Conservation (phyloP, 2,888 invertebrate genomes). For the Uloborus plumipes region DNA sequence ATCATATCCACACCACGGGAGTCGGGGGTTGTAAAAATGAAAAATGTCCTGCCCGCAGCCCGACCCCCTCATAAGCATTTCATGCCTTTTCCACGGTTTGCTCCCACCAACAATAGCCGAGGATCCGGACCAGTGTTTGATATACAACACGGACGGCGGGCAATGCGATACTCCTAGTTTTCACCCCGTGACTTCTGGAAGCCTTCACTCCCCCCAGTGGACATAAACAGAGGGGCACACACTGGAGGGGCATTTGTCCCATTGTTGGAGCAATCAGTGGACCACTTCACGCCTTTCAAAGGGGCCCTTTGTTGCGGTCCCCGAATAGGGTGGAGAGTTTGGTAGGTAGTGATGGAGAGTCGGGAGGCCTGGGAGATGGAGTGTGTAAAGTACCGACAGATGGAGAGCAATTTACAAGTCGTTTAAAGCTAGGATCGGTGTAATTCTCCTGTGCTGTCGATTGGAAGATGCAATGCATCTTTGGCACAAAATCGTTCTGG, state of each 20-base stretch:
- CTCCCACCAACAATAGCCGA: slow-evolving; percentile 32
- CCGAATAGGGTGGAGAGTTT: not conserved
- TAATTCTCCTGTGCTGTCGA: too few relatives aligned
- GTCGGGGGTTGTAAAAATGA: slow-evolving; percentile 15
- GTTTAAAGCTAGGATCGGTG: too few relatives aligned
- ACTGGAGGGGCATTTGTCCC: slow-evolving; percentile 14
- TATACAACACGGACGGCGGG: slow-evolving; percentile 5
- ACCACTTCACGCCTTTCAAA: slow-evolving; percentile 63
- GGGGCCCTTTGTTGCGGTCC: slow-evolving; percentile 30
- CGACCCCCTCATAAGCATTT: slow-evolving; percentile 48
- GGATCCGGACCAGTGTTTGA: slow-evolving; percentile 17
- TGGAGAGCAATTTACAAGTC: slow-evolving; percentile 58
- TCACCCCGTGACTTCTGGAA: slow-evolving; percentile 12
- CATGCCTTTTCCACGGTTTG: slow-evolving; percentile 51
- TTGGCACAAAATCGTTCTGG: too few relatives aligned
- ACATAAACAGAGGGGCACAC: slow-evolving; percentile 16
- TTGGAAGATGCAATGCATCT: too few relatives aligned
- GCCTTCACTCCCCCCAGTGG: slow-evolving; percentile 17
- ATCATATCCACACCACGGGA: slow-evolving; percentile 29
- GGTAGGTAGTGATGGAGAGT: not conserved
- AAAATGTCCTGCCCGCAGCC: slow-evolving; percentile 40
- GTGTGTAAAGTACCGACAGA: slow-evolving; percentile 57
- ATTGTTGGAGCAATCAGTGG: slow-evolving; percentile 54
- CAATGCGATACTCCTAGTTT: slow-evolving; percentile 50
- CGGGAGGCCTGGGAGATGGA: slow-evolving; percentile 18